A percentile compares a stretch with the other conserved stretches of the same genome.
phyloP scores from a whole-genome alignment of 1,140 invertebrate species.

The Himalopsyche phryganea region DNA sequence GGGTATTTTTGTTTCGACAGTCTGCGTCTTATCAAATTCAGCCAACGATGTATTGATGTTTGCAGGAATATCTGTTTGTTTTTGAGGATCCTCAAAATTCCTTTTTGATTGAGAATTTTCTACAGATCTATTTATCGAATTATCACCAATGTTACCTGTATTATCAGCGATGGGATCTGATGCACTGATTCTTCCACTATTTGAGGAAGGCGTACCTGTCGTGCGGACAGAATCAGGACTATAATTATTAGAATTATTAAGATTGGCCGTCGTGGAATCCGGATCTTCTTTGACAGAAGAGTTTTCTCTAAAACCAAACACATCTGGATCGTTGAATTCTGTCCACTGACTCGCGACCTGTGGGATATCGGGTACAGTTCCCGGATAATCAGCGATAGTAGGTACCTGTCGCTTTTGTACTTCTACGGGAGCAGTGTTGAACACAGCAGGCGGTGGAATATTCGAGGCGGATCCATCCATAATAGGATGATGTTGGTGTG shows the following conservation, averaged over 20 bases:
- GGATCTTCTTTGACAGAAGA: slow-evolving; percentile 58
- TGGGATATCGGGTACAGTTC: slow-evolving; percentile 41
- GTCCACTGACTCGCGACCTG: slow-evolving; percentile 54
- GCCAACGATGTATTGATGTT: slow-evolving; percentile 36
- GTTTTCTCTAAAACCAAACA: slow-evolving; percentile 42
- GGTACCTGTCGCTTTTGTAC: slow-evolving; percentile 38
- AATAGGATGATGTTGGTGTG: slow-evolving; percentile 37
- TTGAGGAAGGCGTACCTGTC: slow-evolving; percentile 28
- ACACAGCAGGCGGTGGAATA: slow-evolving; percentile 39
- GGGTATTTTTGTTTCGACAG: slow-evolving; percentile 45
- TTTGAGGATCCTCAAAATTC: slow-evolving; percentile 24
- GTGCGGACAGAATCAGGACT: slow-evolving; percentile 45
- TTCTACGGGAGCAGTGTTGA: slow-evolving; percentile 30
- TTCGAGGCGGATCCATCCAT: slow-evolving; percentile 40
- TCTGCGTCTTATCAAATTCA: slow-evolving; percentile 40
- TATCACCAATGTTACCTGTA: slow-evolving; percentile 3
- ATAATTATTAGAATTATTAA: slow-evolving; percentile 49
- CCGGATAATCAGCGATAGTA: slow-evolving; percentile 24
- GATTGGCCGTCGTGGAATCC: slow-evolving; percentile 61
- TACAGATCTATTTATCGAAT: slow-evolving; percentile 17
- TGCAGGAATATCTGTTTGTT: slow-evolving; percentile 36
- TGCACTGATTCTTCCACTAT: slow-evolving; percentile 22
- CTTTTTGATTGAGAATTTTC: slow-evolving; percentile 22
- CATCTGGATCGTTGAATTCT: slow-evolving; percentile 48
- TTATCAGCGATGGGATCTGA: slow-evolving; percentile 21